phyloP scores from a whole-genome alignment of 2,888 invertebrate species.

The Mystacides longicornis region DNA sequence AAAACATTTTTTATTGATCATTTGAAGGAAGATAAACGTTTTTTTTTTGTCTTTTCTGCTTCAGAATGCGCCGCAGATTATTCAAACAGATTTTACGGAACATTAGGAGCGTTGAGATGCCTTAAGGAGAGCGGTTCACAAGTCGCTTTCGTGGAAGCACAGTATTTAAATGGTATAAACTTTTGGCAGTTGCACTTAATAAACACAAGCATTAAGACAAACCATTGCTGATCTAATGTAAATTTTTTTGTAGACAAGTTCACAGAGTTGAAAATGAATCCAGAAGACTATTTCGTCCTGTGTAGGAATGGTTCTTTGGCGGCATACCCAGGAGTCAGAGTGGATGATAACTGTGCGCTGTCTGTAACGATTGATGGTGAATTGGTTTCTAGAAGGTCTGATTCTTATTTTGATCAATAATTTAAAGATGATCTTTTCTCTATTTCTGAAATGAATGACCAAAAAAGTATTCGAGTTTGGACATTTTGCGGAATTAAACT shows the following conservation, averaged over 20 bases:
- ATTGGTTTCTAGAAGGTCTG: slow-evolving; percentile 46
- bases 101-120: slow-evolving; percentile 54
- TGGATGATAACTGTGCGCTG: slow-evolving; percentile 50
- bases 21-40: too few relatives aligned
- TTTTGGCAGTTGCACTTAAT: background rate
- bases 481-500: too few relatives aligned
- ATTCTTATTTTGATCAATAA: background rate
- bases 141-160: slow-evolving; percentile 53
- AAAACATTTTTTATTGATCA: too few relatives aligned
- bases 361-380: slow-evolving; percentile 55
- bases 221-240: background rate
- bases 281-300: slow-evolving; percentile 45
- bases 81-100: slow-evolving; percentile 50
- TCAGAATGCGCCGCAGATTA: slow-evolving; percentile 48
- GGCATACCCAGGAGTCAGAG: slow-evolving; percentile 38
- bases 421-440: background rate
- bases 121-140: slow-evolving; percentile 45
- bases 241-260: slow-evolving; percentile 12
- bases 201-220: background rate
- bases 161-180: slow-evolving; percentile 39
- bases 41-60: too few relatives aligned
- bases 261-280: slow-evolving; percentile 21
- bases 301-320: slow-evolving; percentile 56
- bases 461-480: too few relatives aligned
- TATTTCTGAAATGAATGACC: too few relatives aligned